These are phyloP conservation scores for Leptoclinus maculatus DNA, from an alignment of 2,797 vertebrate species.

Conservation along the genomic window DNA sequence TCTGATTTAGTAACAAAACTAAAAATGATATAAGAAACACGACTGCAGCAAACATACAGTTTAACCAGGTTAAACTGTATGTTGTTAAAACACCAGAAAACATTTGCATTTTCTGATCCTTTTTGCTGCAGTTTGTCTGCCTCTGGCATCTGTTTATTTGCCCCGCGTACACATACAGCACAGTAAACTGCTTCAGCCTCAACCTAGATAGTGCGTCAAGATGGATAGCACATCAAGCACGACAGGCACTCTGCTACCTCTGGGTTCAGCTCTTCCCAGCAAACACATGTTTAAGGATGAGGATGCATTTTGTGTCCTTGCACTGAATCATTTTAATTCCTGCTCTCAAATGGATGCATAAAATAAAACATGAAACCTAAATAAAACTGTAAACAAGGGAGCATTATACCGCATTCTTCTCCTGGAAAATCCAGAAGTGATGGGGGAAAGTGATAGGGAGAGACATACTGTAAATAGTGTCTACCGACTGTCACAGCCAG, in stretches of 20 bases:
- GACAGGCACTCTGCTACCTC: neutral
- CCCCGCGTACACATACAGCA: neutral
- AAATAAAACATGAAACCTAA: constrained; percentile 21
- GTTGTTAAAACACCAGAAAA: neutral
- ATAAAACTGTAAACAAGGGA: neutral
- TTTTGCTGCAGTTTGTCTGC: neutral
- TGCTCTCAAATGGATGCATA: neutral
- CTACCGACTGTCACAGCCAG: constrained; percentile 11
- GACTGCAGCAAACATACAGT: neutral
- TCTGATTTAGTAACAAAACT: neutral
- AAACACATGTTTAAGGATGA: neutral
- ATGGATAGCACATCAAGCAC: constrained; percentile 14
- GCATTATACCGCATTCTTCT: neutral
- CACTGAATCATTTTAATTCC: neutral
- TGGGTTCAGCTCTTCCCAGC: neutral
- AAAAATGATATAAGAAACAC: neutral
- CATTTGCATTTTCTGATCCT: neutral
- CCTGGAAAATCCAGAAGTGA: neutral
- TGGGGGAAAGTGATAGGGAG: neutral
- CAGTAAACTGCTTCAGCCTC: constrained; percentile 6
- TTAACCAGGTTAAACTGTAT: neutral
- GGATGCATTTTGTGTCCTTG: neutral
- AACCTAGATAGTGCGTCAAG: neutral
- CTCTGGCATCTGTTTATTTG: constrained; percentile 16
- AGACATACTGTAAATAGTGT: constrained; percentile 6